phyloP scores from a whole-genome alignment of 2,888 invertebrate genomes.

The Phyllotreta cruciferae region DNA sequence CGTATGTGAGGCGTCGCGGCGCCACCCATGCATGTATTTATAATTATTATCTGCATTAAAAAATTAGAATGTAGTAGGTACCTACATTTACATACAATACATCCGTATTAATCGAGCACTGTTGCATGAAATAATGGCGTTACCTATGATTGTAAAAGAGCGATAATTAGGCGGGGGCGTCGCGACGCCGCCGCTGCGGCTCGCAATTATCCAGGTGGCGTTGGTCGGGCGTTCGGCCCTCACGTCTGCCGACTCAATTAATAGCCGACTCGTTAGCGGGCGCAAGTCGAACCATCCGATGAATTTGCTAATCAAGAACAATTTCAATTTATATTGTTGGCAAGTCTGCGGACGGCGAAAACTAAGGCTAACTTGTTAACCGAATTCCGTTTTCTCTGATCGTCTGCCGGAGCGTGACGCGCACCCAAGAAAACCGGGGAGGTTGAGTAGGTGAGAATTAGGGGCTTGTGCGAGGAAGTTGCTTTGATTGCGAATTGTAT shows the following conservation, averaged over 20 bases:
- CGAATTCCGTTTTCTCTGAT: conserved; percentile 28
- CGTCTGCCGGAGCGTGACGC: conserved; percentile 8
- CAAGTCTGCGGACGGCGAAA: conserved; percentile 30
- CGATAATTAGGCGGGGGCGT: too few relatives aligned
- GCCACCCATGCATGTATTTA: too few relatives aligned
- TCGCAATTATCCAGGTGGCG: conserved; percentile 46
- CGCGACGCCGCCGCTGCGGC: conserved; percentile 26
- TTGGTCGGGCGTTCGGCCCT: conserved; percentile 28
- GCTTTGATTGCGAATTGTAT: conserved; percentile 6
- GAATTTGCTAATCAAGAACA: conserved; percentile 46
- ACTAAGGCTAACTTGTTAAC: conserved; percentile 35
- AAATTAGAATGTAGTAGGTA: too few relatives aligned
- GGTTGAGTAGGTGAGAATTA: not conserved
- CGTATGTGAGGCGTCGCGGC: too few relatives aligned
- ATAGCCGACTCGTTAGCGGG: conserved; percentile 48
- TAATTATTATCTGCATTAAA: too few relatives aligned
- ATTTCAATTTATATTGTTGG: conserved; percentile 45
- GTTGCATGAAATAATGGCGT: too few relatives aligned
- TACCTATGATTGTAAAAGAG: too few relatives aligned
- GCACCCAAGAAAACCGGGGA: conserved; percentile 11
- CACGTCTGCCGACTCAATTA: conserved; percentile 41
- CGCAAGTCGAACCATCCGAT: conserved; percentile 45
- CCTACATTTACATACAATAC: too few relatives aligned
- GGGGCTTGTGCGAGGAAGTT: not conserved
- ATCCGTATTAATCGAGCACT: too few relatives aligned